Evolutionary conservation across 2,113 vertebrate species (phyloP), one percentile per base, ranked within the genome.

Genomic region (Tetraodon nigroviridis): DNA sequence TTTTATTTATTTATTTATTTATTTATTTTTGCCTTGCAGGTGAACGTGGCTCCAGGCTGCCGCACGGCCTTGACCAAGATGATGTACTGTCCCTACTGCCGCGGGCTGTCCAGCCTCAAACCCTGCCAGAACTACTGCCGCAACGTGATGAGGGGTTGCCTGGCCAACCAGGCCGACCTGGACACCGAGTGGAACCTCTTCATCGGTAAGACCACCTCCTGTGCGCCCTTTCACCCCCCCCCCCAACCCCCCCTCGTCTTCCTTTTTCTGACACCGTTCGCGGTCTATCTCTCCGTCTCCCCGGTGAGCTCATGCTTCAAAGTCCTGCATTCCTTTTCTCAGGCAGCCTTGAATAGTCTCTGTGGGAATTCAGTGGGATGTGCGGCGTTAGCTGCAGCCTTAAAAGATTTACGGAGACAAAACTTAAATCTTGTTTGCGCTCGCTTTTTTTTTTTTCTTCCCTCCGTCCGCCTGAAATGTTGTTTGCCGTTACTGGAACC

Each of bases 111-210:
- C 13, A 87, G 89, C 0, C 91, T 98, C 76, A 95, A 93, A 79
- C 93, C 97, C 50, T 98, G 97, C 76, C 91, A 89, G 80, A 97
- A 93, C 89, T 99, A 98, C 89, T 99, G 97, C 76, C 93, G 96
- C 78, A 99, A 99, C 17, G 95, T 99, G 46, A 94, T 99, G 93
- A 96, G 95, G 73, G 97, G 97, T 84, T 99, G 97, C 80, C 89
- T 99, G 63, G 97, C 97, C 15, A 99, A 99, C 85, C 97, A 99
- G 82, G 96, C 97, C 0, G 97, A 99, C 88, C 91, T 98, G 13
- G 96, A 98, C 79, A 92, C 93, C 1, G 96, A 99, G 80, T 99
- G 97, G 97, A 99, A 97, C 84, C 90, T 95, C 51, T 99, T 98
- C 69, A 93, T 98, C 72, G 95, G 97, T 99, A 92, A 93, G 93